Conservation (phyloP, 2,113 vertebrate species). For the Suricata suricatta region DNA sequence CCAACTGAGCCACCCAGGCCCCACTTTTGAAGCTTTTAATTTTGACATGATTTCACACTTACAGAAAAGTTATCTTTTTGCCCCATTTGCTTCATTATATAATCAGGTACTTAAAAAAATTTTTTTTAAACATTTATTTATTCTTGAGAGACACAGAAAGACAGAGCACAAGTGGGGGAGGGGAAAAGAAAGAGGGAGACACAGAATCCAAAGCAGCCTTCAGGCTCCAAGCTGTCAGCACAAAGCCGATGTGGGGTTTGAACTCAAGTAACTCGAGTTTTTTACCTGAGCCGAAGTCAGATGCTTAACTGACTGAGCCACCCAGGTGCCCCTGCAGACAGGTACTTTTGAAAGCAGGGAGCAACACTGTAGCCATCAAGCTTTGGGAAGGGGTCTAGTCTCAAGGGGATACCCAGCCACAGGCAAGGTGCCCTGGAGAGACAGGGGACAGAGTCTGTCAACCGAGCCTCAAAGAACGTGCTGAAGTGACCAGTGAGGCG, state of each 20-base stretch:
- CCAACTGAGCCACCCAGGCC: too few species aligned
- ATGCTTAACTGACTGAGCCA: too few species aligned
- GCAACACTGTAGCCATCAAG: neutral
- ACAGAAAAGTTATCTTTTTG: constrained; percentile 20
- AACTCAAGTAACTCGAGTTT: too few species aligned
- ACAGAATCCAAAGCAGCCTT: too few species aligned
- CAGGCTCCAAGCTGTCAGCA: too few species aligned
- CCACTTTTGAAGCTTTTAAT: neutral
- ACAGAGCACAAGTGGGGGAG: too few species aligned
- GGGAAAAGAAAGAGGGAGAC: too few species aligned
- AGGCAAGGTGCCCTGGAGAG: neutral
- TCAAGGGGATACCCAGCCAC: neutral
- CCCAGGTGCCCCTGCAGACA: neutral
- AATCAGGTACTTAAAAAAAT: neutral
- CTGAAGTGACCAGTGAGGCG: neutral
- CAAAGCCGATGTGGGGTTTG: too few species aligned
- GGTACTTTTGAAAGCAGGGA: neutral
- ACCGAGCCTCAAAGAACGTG: neutral
- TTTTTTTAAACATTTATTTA: too few species aligned
- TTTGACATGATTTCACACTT: constrained; percentile 14
- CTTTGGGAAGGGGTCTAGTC: neutral
- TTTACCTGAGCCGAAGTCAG: too few species aligned
- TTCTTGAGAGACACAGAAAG: too few species aligned
- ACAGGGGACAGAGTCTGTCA: neutral
- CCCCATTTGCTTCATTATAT: neutral